phyloP scores from a whole-genome alignment of 2,888 invertebrate genomes.

The Plagodis dolabraria region DNA sequence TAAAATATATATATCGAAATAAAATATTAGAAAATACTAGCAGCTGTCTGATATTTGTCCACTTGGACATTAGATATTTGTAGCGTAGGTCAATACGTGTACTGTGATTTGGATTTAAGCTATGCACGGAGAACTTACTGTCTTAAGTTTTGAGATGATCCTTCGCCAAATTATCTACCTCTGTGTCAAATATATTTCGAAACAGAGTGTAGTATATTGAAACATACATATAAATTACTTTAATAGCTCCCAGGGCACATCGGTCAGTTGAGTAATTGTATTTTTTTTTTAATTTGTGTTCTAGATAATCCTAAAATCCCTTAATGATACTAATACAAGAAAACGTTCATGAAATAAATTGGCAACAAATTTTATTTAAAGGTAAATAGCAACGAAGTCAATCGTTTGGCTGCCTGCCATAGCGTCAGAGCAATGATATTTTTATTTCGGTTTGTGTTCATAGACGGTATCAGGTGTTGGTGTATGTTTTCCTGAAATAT shows the following conservation, averaged over 20 bases:
- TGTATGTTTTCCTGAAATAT: not conserved
- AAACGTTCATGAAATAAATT: slow-evolving; percentile 41
- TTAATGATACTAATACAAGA: not conserved
- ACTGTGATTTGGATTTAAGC: no score
- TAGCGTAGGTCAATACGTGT: no score
- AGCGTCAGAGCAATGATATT: slow-evolving; percentile 27
- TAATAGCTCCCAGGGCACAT: not conserved
- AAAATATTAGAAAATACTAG: no score
- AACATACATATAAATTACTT: no score
- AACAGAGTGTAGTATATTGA: no score
- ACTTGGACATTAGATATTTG: no score
- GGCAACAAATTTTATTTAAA: slow-evolving; percentile 51
- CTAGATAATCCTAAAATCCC: not conserved
- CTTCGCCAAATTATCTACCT: no score
- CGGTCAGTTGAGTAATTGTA: not conserved
- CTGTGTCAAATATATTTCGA: no score
- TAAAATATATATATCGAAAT: no score
- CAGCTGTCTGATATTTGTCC: no score
- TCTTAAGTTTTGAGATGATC: no score
- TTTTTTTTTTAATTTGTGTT: not conserved
- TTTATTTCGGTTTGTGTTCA: slow-evolving; percentile 30
- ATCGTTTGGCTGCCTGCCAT: slow-evolving; percentile 54
- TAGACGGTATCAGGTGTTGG: slow-evolving; percentile 21
- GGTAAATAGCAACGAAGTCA: slow-evolving; percentile 44
- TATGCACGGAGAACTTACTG: no score